Evolutionary conservation across 1,140 invertebrate species (phyloP), one percentile per base, ranked within the genome.

Genomic region (Tetramorium alpestre): DNA sequence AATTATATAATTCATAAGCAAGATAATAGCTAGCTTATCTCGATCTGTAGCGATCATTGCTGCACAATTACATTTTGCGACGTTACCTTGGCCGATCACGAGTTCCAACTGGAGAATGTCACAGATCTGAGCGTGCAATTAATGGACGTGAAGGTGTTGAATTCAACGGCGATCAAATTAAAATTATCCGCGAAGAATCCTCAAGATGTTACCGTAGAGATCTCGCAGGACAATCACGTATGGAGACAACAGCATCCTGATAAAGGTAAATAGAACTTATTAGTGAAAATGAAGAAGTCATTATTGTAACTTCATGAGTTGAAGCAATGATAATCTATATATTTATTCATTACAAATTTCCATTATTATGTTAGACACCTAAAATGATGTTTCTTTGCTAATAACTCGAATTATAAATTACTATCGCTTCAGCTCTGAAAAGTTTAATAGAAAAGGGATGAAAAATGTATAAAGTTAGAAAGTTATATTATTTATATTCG

Each of bases 11-110:
- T 56, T 47, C 7, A 47, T 18, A 25, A 49, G 54, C 25, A 44
- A 56, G 18, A 13, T 56, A 22, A 58, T 33, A 41, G 6, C 8
- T 33, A 60, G 47, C 33, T 13, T n/a, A 38, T 28, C 1, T 56
- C 5, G n/a, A 18, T 54, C 60, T 85, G 33, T 6, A 97, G 97
- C 18, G 98, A 99, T 93, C 93, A 97, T 1, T 99, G 98, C 92
- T 99, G 98, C 90, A 98, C 97, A 58, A 96, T 98, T 86, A 97
- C 98, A 69, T 95, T 98, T 1, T 98, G 98, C 92, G 97, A 98
- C 90, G 97, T 98, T 2, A 97, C 97, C 2, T 95, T 97, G 11
- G 97, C 97, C 82, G 97, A 97, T 87, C 97, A 97, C 69, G 97
- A 98, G 87, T 96, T 96, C 33, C 95, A 94, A 85, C 62, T 94